Evolutionary conservation across 2,113 vertebrate genomes (phyloP).

Genomic region (Trematomus loennbergii): DNA sequence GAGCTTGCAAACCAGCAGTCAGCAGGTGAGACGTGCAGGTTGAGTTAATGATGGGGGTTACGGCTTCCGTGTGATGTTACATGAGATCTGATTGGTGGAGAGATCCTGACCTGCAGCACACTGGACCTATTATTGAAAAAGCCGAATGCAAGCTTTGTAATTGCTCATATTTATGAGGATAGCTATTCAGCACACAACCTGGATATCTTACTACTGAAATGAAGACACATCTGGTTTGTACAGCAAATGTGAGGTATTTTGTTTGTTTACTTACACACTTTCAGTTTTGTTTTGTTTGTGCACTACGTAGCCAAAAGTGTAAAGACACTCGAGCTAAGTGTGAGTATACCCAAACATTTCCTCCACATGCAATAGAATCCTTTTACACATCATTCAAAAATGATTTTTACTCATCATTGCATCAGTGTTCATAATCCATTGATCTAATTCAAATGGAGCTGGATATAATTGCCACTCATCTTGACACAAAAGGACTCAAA

Average conservation of each 20-base stretch:
- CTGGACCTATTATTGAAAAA: conserved; percentile 34
- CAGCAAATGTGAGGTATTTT: neutral
- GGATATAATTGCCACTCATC: neutral
- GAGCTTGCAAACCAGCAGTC: conserved; percentile 25
- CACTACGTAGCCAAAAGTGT: neutral
- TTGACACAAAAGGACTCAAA: no score
- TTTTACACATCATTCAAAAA: neutral
- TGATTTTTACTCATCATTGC: neutral
- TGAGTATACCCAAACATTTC: neutral
- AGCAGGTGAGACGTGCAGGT: conserved; percentile 46
- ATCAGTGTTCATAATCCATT: neutral
- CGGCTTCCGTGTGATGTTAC: conserved; percentile 52
- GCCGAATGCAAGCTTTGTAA: conserved; percentile 29
- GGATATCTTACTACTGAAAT: conserved; percentile 8
- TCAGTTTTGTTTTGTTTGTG: neutral
- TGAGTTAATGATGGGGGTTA: conserved; percentile 55
- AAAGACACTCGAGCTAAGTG: neutral
- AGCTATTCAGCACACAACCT: conserved; percentile 3
- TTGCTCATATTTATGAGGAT: neutral
- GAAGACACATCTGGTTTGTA: neutral
- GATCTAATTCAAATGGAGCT: neutral
- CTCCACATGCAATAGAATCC: neutral
- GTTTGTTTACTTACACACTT: neutral
- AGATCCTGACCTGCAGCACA: conserved; percentile 43
- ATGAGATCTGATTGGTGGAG: conserved; percentile 58